phyloP scores from a whole-genome alignment of 2,888 invertebrate species.

The Idaea aversata region DNA sequence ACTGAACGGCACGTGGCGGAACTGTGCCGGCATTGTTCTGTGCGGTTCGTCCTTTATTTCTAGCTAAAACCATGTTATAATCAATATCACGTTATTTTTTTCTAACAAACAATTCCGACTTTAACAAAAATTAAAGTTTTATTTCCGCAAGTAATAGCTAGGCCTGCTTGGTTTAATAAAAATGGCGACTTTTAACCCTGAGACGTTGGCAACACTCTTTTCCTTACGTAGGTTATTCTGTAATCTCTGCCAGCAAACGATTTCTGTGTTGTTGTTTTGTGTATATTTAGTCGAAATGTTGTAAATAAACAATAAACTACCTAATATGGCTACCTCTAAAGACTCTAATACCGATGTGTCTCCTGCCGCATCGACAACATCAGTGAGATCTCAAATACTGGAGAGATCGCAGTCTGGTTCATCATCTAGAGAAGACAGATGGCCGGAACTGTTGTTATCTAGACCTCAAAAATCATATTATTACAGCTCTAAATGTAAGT shows the following conservation, averaged over 20 bases:
- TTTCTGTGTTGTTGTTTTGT: slow-evolving; percentile 27
- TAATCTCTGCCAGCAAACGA: background rate
- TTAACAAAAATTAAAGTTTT: no score
- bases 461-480: slow-evolving; percentile 69
- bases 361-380: slow-evolving; percentile 60
- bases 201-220: background rate
- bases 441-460: slow-evolving; percentile 74
- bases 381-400: slow-evolving; percentile 53
- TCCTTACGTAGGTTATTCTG: background rate
- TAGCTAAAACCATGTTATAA: no score
- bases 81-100: no score
- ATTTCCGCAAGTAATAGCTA: no score
- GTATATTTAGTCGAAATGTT: slow-evolving; percentile 36
- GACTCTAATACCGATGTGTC: slow-evolving; percentile 56
- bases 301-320: slow-evolving; percentile 30
- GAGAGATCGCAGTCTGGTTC: slow-evolving; percentile 67
- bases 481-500: slow-evolving; percentile 70
- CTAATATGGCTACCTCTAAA: slow-evolving; percentile 61
- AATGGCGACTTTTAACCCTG: no score
- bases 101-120: no score
- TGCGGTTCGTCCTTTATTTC: no score
- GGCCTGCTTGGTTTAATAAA: no score
- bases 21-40: no score
- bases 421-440: slow-evolving; percentile 68
- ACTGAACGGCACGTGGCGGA: no score